Evolutionary conservation across 2,797 vertebrate species (phyloP).

Genomic region (Anguilla anguilla): DNA sequence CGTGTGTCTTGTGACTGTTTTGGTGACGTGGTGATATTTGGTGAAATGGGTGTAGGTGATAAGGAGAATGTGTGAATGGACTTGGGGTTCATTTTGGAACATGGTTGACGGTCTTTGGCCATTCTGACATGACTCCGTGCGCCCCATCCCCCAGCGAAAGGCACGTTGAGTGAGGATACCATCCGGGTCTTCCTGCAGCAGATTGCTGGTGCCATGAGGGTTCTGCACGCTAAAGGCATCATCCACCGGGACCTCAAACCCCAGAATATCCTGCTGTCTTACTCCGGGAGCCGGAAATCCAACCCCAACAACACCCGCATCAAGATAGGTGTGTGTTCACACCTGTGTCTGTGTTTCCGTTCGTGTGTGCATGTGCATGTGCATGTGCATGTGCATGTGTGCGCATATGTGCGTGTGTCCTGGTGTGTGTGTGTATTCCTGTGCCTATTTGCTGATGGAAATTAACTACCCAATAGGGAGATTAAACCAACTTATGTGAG

Average conservation of each 20-base stretch:
- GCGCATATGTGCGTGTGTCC: not conserved
- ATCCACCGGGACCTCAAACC: conserved; percentile 96
- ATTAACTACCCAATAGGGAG: not conserved
- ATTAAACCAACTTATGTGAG: not conserved
- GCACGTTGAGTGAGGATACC: conserved; percentile 93
- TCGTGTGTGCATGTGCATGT: conserved; percentile 13
- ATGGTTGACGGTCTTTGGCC: no score
- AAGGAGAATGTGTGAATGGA: not conserved
- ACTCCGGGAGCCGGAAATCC: conserved; percentile 78
- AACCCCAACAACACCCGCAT: conserved; percentile 86
- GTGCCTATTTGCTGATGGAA: not conserved
- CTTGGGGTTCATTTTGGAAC: not conserved
- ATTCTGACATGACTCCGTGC: conserved; percentile 24
- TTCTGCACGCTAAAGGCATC: conserved; percentile 90
- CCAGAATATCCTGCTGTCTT: conserved; percentile 93
- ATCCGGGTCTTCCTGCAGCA: conserved; percentile 93
- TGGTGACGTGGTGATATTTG: not conserved
- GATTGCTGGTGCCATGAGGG: conserved; percentile 91
- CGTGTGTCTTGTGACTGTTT: not conserved
- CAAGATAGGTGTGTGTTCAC: conserved; percentile 83
- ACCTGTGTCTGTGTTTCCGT: conserved; percentile 9
- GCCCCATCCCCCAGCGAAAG: conserved; percentile 76
- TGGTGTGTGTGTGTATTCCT: not conserved
- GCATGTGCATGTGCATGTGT: not conserved
- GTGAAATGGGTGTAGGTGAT: not conserved